These are phyloP conservation scores for Perizoma affinitatum DNA, from an alignment of 2,888 invertebrate species.

Conservation along the genomic window DNA sequence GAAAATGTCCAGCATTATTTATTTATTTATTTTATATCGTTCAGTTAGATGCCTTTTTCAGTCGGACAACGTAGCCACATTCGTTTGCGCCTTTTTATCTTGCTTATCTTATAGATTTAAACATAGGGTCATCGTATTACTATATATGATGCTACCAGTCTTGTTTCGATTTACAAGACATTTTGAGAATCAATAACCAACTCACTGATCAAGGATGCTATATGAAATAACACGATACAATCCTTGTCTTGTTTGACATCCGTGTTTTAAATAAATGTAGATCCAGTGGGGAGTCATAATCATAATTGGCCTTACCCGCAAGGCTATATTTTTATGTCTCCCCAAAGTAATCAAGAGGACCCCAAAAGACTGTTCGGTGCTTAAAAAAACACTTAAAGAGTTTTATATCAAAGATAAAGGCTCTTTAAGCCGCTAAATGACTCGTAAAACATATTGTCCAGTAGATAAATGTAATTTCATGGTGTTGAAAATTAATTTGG, in stretches of 20 bases:
- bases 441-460: constrained; percentile 25
- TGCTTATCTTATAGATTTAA: too few relatives aligned
- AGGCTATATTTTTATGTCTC: constrained; percentile 39
- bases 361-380: constrained; percentile 26
- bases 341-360: constrained; percentile 36
- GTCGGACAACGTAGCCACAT: too few relatives aligned
- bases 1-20: too few relatives aligned
- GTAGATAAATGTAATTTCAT: constrained; percentile 30
- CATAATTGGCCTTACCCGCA: constrained; percentile 38
- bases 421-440: constrained; percentile 24
- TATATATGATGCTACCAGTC: too few relatives aligned
- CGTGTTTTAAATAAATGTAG: constrained; percentile 43
- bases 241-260: constrained; percentile 24
- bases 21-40: too few relatives aligned
- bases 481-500: constrained; percentile 22
- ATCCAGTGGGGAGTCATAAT: constrained; percentile 31
- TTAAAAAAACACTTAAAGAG: constrained; percentile 30
- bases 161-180: too few relatives aligned
- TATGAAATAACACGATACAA: constrained; percentile 11
- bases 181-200: background rate
- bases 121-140: too few relatives aligned
- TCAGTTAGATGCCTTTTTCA: too few relatives aligned
- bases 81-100: too few relatives aligned
- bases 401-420: constrained; percentile 29
- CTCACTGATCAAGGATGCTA: constrained; percentile 22